Base-by-base conservation (phyloP, 2,888 invertebrate genomes). In the Tenthredo mesomela region DNA sequence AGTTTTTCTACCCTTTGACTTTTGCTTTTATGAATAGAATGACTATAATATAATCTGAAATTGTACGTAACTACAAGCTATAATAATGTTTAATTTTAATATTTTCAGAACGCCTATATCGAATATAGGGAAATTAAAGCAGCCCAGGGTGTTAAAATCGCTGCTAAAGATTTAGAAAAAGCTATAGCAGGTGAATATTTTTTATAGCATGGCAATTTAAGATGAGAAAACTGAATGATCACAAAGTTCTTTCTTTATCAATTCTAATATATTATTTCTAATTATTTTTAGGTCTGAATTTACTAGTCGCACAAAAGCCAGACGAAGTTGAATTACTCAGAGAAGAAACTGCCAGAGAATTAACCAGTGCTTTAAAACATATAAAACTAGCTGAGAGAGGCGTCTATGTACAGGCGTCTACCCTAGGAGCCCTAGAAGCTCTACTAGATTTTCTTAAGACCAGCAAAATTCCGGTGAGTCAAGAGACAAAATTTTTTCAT, bases 361-460 rank as follows among this genome's bases (percentile, higher is more conserved):
- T 99, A 89, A 96, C 97, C 91, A 96, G 97, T 37, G 99, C 98
- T 2, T 95, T 99, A 80, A 98, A 97, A 83, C 97, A 97, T 47
- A 99, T 99, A 91, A 98, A 98, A 93, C 94, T 98, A 88, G 96
- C 97, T 58, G 98, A 97, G 88, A 95, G 98, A 86, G 99, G 99
- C 71, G 99, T 99, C 70, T 99, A 98, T 94, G 99, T 99, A n/a
- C 99, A 99, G 92, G 99, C 99, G 0, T 99, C 99, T 0, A 99
- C 99, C n/a, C 95, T 99, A 7, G 99, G 99, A 9, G 99, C 99
- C 0, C 94, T 99, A 12, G 99, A 99, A 93, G 99, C 99, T 0
- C 94, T 99, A 84, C 94, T 99, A 6, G 98, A 99, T 93, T 99
- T 99, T 94, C 95, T 99, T 84, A 96, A 96, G 89, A 96, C 96